A percentile compares a stretch with the other conserved stretches of the same genome.
Evolutionary conservation across 2,797 vertebrate genomes (phyloP).

Genomic region (Tragelaphus oryx): DNA sequence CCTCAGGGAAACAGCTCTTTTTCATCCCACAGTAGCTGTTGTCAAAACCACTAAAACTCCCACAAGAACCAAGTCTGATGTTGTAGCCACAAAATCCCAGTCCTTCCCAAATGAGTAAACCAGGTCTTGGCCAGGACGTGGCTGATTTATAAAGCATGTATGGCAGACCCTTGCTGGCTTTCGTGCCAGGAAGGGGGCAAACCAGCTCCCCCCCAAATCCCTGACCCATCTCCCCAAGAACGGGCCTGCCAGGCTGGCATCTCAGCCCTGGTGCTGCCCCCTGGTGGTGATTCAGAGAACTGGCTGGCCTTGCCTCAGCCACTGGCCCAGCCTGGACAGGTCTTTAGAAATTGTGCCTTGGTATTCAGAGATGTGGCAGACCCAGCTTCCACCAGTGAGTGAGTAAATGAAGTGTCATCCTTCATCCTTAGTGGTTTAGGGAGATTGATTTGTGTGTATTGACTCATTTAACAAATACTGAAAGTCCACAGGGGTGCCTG

Average conservation of each 20-base stretch:
- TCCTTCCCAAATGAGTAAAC: background rate
- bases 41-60: background rate
- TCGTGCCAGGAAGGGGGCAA: background rate
- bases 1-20: background rate
- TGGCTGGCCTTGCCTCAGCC: background rate
- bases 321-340: background rate
- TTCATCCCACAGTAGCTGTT: background rate
- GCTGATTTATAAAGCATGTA: background rate
- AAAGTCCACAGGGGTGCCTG: background rate
- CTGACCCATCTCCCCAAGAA: background rate
- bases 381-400: background rate
- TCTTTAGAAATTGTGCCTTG: background rate
- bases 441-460: background rate
- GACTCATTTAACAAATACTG: background rate
- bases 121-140: background rate
- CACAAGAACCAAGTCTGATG: background rate
- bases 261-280: background rate
- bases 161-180: background rate
- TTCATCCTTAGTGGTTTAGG: background rate
- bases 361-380: background rate
- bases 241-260: accelerated
- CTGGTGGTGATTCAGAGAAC: conserved; percentile 36
- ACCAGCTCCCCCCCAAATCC: background rate
- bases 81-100: background rate
- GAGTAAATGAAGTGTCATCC: background rate